phyloP scores from a whole-genome alignment of 2,113 vertebrate species.

The Danionella cerebrum region DNA sequence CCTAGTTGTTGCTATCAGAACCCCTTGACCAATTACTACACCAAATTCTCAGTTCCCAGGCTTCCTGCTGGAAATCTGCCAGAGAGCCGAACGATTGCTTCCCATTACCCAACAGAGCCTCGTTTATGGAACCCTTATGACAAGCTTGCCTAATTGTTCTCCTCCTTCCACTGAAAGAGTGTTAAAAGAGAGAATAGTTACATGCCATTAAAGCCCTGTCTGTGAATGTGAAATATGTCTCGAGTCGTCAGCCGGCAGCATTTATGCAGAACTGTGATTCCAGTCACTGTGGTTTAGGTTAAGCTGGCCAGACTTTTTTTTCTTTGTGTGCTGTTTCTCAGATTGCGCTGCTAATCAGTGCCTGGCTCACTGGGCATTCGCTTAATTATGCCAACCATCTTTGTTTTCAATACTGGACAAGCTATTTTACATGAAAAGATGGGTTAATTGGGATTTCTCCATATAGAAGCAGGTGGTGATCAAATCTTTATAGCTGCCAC shows the following conservation, averaged over 20 bases:
- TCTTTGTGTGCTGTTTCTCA: neutral
- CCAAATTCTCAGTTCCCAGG: constrained; percentile 23
- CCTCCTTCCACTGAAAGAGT: constrained; percentile 17
- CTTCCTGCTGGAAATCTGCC: constrained; percentile 36
- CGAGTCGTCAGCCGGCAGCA: neutral
- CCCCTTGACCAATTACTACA: neutral
- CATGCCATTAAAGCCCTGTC: constrained; percentile 2
- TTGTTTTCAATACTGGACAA: constrained; percentile 25
- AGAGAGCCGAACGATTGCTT: constrained; percentile 19
- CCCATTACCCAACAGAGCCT: constrained; percentile 38
- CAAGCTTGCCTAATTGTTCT: constrained; percentile 35
- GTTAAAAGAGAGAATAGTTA: neutral
- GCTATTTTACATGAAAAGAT: neutral
- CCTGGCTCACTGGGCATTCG: neutral
- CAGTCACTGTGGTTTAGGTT: constrained; percentile 26
- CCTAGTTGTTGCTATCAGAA: neutral
- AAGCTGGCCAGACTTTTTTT: constrained; percentile 15
- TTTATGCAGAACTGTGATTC: constrained; percentile 8
- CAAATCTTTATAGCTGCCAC: no score
- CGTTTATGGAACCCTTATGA: constrained; percentile 28
- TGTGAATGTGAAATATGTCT: constrained; percentile 1
- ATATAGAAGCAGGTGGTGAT: constrained; percentile 24
- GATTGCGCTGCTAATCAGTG: constrained; percentile 16
- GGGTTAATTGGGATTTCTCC: constrained; percentile 27
- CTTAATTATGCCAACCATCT: constrained; percentile 13